Evolutionary conservation across 2,888 invertebrate genomes (phyloP).

Genomic region (Sarcophaga caerulescens): DNA sequence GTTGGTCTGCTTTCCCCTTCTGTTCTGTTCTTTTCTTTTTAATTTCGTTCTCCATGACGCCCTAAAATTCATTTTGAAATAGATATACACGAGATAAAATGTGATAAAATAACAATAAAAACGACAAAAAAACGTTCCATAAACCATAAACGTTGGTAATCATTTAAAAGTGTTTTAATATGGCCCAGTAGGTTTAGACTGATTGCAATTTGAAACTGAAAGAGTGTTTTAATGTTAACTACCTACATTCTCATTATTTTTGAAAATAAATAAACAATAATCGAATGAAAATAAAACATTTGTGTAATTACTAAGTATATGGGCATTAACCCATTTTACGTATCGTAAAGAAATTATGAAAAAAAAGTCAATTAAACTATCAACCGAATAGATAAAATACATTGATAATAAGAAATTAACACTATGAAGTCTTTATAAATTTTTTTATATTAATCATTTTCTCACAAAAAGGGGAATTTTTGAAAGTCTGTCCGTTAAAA

Average conservation of each 20-base stretch:
- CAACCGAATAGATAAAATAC: slow-evolving; percentile 10
- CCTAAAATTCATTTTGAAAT: slow-evolving; percentile 34
- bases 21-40: too few relatives aligned
- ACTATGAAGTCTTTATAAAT: neutral
- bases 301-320: slow-evolving; percentile 5
- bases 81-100: neutral
- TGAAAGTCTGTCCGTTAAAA: neutral
- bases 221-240: too few relatives aligned
- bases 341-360: slow-evolving; percentile 31
- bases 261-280: too few relatives aligned
- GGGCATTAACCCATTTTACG: slow-evolving; percentile 21
- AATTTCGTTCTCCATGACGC: slow-evolving; percentile 12
- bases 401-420: slow-evolving; percentile 4
- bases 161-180: too few relatives aligned
- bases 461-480: neutral
- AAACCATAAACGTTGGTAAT: too few relatives aligned
- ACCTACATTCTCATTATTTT: too few relatives aligned
- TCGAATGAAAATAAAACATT: neutral
- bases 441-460: neutral
- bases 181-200: too few relatives aligned
- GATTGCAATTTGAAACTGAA: too few relatives aligned
- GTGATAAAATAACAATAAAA: too few relatives aligned
- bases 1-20: slow-evolving; percentile 29
- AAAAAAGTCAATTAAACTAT: slow-evolving; percentile 29
- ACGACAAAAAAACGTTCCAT: too few relatives aligned